Conservation (phyloP, 2,113 vertebrate genomes). For the Dromaius novaehollandiae region DNA sequence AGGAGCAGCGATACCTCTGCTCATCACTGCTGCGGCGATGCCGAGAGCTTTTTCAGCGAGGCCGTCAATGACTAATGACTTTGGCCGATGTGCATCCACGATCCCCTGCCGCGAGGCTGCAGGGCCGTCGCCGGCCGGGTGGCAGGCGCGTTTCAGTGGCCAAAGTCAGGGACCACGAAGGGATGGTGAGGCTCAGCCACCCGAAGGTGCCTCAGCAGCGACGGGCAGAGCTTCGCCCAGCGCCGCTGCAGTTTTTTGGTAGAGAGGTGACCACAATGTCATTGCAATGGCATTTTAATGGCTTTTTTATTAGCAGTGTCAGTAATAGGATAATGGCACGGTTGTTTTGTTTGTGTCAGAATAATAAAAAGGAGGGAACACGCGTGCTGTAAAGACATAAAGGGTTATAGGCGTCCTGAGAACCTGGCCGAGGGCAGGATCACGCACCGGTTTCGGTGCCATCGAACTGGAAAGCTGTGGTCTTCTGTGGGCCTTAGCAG, state of each 20-base stretch:
- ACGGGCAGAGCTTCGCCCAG: background rate
- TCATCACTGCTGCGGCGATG: too few species aligned
- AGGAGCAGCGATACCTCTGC: too few species aligned
- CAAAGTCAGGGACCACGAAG: background rate
- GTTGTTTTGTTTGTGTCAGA: background rate
- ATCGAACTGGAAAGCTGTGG: background rate
- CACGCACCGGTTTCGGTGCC: background rate
- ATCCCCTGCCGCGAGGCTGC: too few species aligned
- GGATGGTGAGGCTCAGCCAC: background rate
- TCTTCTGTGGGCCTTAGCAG: background rate
- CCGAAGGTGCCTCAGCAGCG: background rate
- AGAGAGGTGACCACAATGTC: background rate
- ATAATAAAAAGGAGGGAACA: background rate
- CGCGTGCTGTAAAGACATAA: rapidly evolving
- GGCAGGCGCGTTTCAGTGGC: too few species aligned
- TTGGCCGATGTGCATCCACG: too few species aligned
- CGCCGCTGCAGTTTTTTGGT: too few species aligned
- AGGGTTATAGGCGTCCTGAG: background rate
- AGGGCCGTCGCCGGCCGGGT: too few species aligned
- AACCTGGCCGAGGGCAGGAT: background rate
- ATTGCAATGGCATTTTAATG: background rate
- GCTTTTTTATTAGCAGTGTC: rapidly evolving
- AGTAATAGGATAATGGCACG: rapidly evolving
- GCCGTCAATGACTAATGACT: too few species aligned
- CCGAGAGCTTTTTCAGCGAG: too few species aligned